phyloP scores from a whole-genome alignment of 2,888 invertebrate species.

The Scelioninae gen. 1 region DNA sequence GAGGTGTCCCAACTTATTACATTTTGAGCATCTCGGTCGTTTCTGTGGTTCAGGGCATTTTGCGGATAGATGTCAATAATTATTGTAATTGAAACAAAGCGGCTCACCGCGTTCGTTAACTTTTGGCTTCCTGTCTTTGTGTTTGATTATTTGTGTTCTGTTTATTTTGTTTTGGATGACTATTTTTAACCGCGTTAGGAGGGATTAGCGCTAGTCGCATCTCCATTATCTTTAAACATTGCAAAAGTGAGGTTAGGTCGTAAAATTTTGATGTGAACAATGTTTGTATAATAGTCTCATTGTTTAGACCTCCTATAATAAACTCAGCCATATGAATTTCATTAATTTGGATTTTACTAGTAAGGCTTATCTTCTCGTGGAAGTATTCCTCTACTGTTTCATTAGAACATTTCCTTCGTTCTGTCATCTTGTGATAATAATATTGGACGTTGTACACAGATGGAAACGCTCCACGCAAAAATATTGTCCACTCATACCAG shows the following conservation, averaged over 20 bases:
- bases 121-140: constrained; percentile 18
- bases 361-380: constrained; percentile 7
- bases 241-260: neutral
- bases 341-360: neutral
- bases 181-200: neutral
- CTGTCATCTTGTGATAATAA: neutral
- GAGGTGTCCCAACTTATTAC: constrained; percentile 20
- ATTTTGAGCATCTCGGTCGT: constrained; percentile 31
- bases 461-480: neutral
- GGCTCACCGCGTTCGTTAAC: constrained; percentile 24
- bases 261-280: neutral
- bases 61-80: constrained; percentile 30
- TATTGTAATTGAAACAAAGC: constrained; percentile 28
- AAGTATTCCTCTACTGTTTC: constrained; percentile 13
- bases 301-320: constrained; percentile 8
- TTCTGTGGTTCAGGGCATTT: constrained; percentile 34
- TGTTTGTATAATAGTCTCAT: neutral
- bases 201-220: neutral
- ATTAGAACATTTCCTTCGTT: neutral
- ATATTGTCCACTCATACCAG: neutral
- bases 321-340: constrained; percentile 2
- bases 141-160: neutral
- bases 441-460: neutral
- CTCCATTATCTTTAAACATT: neutral
- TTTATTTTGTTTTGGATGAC: neutral